Percentiles rank a stretch among this genome's conserved stretches.
phyloP scores from a whole-genome alignment of 2,113 vertebrate genomes.

The Colistium nudipinnis region DNA sequence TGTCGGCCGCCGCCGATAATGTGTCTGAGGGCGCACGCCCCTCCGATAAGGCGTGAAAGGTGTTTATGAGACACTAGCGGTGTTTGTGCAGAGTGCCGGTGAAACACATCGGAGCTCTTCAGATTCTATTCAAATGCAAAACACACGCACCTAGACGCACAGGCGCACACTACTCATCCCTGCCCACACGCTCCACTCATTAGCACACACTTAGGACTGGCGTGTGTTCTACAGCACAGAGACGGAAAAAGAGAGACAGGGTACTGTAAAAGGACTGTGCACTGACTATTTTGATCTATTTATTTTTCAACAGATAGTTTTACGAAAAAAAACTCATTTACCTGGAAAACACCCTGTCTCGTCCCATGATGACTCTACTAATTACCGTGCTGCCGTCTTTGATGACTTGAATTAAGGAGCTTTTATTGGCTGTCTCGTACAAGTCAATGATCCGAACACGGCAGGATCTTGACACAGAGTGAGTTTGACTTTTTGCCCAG shows the following conservation, averaged over 20 bases:
- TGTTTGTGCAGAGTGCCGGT: conserved; percentile 56
- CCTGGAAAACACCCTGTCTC: no score
- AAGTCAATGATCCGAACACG: no score
- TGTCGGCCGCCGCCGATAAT: conserved; percentile 20
- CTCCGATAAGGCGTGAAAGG: conserved; percentile 49
- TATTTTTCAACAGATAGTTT: no score
- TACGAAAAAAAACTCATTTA: no score
- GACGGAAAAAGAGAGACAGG: conserved; percentile 8
- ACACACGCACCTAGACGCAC: conserved; percentile 17
- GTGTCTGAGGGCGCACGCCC: conserved; percentile 7
- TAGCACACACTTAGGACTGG: conserved; percentile 44
- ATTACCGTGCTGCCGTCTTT: no score
- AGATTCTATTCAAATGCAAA: conserved; percentile 69
- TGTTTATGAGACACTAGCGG: conserved; percentile 58
- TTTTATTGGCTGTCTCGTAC: no score
- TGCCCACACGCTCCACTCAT: conserved; percentile 41
- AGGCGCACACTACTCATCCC: conserved; percentile 5
- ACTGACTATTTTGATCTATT: no score
- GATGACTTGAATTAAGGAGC: no score
- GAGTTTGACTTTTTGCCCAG: neutral
- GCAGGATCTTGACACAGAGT: neutral
- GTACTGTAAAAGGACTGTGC: conserved; percentile 4
- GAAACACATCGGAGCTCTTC: conserved; percentile 60
- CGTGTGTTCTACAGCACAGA: conserved; percentile 25
- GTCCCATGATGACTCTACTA: no score